Percentiles rank a stretch among this genome's conserved stretches.
Conservation (phyloP, 2,113 vertebrate genomes). For the Corythornis cristatus region DNA sequence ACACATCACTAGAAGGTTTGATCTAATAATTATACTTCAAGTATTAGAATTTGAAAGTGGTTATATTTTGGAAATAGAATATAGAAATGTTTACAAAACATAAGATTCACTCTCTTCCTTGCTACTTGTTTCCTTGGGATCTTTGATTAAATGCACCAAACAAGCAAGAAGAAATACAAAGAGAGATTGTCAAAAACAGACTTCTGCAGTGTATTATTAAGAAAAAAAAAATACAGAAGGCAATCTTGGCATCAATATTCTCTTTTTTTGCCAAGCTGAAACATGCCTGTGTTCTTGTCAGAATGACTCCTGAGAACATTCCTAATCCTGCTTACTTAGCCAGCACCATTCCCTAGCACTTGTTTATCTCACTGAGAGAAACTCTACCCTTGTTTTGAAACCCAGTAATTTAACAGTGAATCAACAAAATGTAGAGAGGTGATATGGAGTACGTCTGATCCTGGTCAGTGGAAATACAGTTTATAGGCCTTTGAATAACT, state of each 20-base stretch:
- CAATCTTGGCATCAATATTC: constrained; percentile 12
- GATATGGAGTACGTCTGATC: not conserved
- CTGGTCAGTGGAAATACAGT: not conserved
- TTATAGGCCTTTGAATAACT: not conserved
- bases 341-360: not conserved
- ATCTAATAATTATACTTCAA: constrained; percentile 27
- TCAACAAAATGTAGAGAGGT: rapidly evolving
- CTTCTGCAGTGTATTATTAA: not conserved
- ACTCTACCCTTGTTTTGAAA: not conserved
- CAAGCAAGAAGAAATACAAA: constrained; percentile 22
- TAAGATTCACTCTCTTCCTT: not conserved
- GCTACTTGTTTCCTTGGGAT: not conserved
- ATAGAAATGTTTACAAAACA: not conserved
- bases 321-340: not conserved
- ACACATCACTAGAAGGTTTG: not conserved
- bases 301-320: not conserved
- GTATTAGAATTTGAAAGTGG: not conserved
- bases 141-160: not conserved
- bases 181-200: constrained; percentile 17
- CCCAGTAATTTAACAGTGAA: not conserved
- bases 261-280: constrained; percentile 40
- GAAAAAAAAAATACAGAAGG: not conserved
- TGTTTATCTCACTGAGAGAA: not conserved
- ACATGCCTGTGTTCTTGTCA: not conserved
- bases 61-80: not conserved